Evolutionary conservation across 2,888 invertebrate species (phyloP).

Genomic region (Andricus quercusramuli): DNA sequence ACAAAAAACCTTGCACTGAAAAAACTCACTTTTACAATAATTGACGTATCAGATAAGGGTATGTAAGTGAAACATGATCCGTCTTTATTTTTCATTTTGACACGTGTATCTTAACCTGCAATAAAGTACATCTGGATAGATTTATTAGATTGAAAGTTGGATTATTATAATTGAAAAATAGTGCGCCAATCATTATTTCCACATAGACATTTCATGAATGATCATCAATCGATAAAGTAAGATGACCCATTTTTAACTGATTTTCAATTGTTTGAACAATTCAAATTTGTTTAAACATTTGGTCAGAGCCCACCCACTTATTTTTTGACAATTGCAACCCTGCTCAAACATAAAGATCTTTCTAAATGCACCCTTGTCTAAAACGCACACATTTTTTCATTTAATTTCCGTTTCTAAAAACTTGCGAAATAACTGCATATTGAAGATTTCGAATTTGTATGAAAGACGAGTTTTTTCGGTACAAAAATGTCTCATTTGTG

Average conservation of each 20-base stretch:
- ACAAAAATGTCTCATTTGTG: background rate
- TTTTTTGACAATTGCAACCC: no score
- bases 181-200: background rate
- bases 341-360: no score
- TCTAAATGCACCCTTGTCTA: no score
- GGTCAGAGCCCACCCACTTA: no score
- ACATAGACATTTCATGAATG: background rate
- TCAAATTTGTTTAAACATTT: no score
- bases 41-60: background rate
- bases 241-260: no score
- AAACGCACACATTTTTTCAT: no score
- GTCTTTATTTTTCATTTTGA: background rate
- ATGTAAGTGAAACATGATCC: background rate
- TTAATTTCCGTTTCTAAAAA: no score
- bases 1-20: background rate
- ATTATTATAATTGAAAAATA: background rate
- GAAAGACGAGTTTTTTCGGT: background rate
- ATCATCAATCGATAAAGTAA: no score
- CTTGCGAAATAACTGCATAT: no score
- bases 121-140: background rate
- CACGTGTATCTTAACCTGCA: background rate
- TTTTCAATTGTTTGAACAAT: no score
- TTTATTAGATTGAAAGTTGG: background rate
- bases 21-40: slow-evolving; percentile 14
- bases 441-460: no score